Evolutionary conservation across 2,113 vertebrate genomes (phyloP).

Genomic region (Xenus cinereus): DNA sequence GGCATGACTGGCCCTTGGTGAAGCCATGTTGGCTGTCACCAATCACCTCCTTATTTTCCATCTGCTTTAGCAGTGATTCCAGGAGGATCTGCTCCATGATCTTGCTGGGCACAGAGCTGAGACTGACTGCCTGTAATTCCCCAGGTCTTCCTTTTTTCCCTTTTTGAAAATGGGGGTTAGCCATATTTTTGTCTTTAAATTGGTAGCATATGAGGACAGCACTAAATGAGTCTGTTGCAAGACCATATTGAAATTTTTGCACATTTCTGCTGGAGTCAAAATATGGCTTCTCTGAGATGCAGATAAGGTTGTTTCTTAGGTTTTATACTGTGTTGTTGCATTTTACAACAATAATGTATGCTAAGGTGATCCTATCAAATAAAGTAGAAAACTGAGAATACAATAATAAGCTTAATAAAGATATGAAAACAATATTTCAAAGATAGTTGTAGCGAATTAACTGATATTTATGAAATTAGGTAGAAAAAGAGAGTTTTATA

Average conservation of each 20-base stretch:
- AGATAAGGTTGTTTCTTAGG: background rate
- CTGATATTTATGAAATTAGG: background rate
- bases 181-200: too few species aligned
- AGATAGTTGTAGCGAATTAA: background rate
- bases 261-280: background rate
- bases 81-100: too few species aligned
- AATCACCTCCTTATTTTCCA: too few species aligned
- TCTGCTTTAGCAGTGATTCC: too few species aligned
- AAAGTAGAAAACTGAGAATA: background rate
- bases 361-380: background rate
- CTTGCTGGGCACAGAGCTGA: too few species aligned
- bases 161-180: too few species aligned
- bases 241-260: background rate
- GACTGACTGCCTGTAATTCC: too few species aligned
- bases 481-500: background rate
- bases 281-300: background rate
- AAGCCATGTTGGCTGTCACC: too few species aligned
- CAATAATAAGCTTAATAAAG: background rate
- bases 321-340: background rate
- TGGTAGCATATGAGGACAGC: background rate
- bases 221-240: background rate
- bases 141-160: too few species aligned
- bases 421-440: background rate
- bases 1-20: too few species aligned
- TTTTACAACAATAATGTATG: background rate